These are phyloP conservation scores for Eudasyphora cyanicolor DNA, from an alignment of 2,888 invertebrate genomes.

Conservation along the genomic window DNA sequence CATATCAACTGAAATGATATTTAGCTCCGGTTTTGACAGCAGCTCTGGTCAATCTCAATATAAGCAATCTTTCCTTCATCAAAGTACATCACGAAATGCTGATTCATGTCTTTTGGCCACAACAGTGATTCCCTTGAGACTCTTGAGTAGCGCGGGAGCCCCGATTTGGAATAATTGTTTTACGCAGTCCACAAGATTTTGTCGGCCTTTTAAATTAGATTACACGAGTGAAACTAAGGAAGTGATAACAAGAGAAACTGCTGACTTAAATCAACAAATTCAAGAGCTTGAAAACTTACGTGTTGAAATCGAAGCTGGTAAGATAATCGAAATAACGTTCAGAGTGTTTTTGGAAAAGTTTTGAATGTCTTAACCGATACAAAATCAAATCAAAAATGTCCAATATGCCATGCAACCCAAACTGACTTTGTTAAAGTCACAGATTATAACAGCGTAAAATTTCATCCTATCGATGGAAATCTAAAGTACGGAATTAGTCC, in stretches of 20 bases:
- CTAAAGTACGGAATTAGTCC: conserved; percentile 47
- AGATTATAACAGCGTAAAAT: neutral
- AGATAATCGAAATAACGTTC: conserved; percentile 29
- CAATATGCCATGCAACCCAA: conserved; percentile 41
- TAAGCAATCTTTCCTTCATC: conserved; percentile 4
- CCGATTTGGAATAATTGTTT: conserved; percentile 38
- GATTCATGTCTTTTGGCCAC: no score
- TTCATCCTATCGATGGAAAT: conserved; percentile 2
- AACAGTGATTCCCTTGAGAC: conserved; percentile 33
- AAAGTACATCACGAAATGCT: conserved; percentile 31
- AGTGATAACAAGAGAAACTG: no score
- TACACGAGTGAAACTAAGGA: conserved; percentile 12
- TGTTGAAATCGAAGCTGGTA: conserved; percentile 29
- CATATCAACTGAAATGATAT: conserved; percentile 13
- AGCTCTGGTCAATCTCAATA: no score
- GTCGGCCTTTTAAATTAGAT: conserved; percentile 4
- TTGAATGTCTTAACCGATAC: conserved; percentile 47
- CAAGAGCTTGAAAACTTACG: conserved; percentile 26
- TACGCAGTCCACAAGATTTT: no score
- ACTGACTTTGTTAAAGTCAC: conserved; percentile 20
- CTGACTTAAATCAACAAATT: conserved; percentile 19
- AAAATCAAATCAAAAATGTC: conserved; percentile 40
- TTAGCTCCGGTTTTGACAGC: conserved; percentile 13
- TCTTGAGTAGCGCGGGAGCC: conserved; percentile 18
- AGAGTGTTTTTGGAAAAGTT: conserved; percentile 33